phyloP scores from a whole-genome alignment of 2,113 vertebrate species.

The Python bivittatus region DNA sequence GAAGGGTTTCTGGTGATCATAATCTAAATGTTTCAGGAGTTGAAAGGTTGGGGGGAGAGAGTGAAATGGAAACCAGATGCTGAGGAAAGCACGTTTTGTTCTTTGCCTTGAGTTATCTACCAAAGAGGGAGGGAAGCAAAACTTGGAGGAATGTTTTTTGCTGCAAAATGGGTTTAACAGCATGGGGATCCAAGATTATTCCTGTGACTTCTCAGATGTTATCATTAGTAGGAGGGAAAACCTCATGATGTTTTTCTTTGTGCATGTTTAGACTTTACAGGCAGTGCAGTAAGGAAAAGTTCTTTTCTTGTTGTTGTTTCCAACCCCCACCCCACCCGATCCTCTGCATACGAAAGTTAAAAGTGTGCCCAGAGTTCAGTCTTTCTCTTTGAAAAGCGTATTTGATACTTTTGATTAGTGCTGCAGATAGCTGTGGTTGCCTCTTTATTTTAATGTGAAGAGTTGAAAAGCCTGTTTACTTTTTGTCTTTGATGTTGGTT shows the following conservation, averaged over 20 bases:
- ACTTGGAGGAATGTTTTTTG: conserved; percentile 39
- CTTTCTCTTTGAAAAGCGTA: conserved; percentile 66
- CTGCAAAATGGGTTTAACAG: conserved; percentile 63
- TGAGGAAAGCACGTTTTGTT: conserved; percentile 55
- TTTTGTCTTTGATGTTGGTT: conserved; percentile 89
- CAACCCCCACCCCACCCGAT: background rate
- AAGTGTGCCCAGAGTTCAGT: conserved; percentile 64
- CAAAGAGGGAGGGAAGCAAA: conserved; percentile 22
- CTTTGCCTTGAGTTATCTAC: conserved; percentile 53
- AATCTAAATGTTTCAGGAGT: conserved; percentile 58
- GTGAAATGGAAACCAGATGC: conserved; percentile 73
- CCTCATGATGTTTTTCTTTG: background rate
- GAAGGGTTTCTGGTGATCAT: conserved; percentile 48
- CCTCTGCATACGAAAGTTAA: conserved; percentile 28
- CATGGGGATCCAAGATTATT: conserved; percentile 24
- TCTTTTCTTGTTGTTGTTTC: conserved; percentile 1
- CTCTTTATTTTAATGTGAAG: conserved; percentile 68
- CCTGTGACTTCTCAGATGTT: conserved; percentile 39
- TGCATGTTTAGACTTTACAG: background rate
- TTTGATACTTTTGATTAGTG: conserved; percentile 68
- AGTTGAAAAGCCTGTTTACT: conserved; percentile 86
- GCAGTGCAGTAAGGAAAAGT: conserved; percentile 27
- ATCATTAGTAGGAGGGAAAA: background rate
- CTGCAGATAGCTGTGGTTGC: conserved; percentile 63
- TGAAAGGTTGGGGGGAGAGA: conserved; percentile 45